Evolutionary conservation across 2,797 vertebrate genomes (phyloP), one percentile per base, ranked within the genome.

Genomic region (Gila robusta): DNA sequence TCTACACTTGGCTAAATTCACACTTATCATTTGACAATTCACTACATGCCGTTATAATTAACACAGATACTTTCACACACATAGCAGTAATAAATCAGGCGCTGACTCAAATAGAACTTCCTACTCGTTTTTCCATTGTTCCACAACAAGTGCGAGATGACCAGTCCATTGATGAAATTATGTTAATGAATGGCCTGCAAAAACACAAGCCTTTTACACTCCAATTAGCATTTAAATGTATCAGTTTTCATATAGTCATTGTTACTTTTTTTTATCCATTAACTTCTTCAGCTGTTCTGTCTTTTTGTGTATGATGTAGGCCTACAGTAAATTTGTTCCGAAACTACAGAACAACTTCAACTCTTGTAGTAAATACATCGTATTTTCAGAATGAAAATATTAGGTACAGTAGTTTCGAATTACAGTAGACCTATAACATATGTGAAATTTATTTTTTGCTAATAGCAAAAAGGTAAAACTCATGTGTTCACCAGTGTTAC

Each of bases 401-500:
- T 9, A 79, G 14, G 35, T 26, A 39, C 1, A 39, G 32, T n/a
- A 41, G 11, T 17, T 62, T 41, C 2, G 35, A 37, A 28, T 16
- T 64, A 64, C 8, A 64, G 77, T 44, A 49, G 79, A 64, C 1
- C 32, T 17, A 9, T 66, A 67, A 21, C 56, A 26, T 21, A 39
- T 6, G 52, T 26, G 56, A 64, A 2, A 26, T 41, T 62, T 41
- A 62, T 62, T 78, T 39, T n/a, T n/a, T n/a, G 6, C 4, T 69
- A 49, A 81, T 3, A 49, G 64, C 4, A 10, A 21, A 81, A 10
- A 52, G n/a, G 54, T 56, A 35, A 21, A 59, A 56, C 37, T 47
- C 21, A 69, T 6, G 32, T 62, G 81, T 78, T 17, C 47, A 69
- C 62, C 62, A 86, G 88, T 90, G 88, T 87, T 83, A 89, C 82